Conservation (phyloP, 2,797 vertebrate species). For the Discoglossus pictus region DNA sequence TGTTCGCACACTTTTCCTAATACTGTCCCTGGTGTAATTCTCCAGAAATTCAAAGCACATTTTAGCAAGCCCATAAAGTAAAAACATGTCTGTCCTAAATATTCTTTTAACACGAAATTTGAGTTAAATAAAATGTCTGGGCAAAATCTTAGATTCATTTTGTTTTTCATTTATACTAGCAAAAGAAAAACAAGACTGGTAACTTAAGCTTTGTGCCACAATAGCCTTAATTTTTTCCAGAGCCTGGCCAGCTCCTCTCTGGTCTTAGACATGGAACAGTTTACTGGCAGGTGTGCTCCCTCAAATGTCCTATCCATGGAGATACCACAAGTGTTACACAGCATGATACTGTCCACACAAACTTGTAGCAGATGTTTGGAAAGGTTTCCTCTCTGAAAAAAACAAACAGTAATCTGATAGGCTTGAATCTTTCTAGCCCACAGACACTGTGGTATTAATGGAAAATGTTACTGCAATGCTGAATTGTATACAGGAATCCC, state of each 20-base stretch:
- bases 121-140: neutral
- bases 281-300: slow-evolving; percentile 46
- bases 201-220: slow-evolving; percentile 6
- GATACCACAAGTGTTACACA: slow-evolving; percentile 45
- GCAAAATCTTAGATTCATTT: neutral
- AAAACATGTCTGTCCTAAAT: too few relatives aligned
- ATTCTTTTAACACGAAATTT: neutral
- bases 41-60: too few relatives aligned
- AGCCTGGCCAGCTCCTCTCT: neutral
- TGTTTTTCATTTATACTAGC: neutral
- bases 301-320: slow-evolving; percentile 39
- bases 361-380: slow-evolving; percentile 51
- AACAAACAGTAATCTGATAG: slow-evolving; percentile 47
- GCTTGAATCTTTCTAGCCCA: slow-evolving; percentile 38
- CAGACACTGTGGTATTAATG: slow-evolving; percentile 44
- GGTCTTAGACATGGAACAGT: slow-evolving; percentile 13
- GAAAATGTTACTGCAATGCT: slow-evolving; percentile 43
- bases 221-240: slow-evolving; percentile 20
- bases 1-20: too few relatives aligned
- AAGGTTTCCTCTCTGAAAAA: slow-evolving; percentile 31
- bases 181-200: slow-evolving; percentile 7
- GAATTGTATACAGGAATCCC: slow-evolving; percentile 50
- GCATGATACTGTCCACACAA: slow-evolving; percentile 47
- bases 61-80: too few relatives aligned
- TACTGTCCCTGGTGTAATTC: too few relatives aligned